phyloP scores from a whole-genome alignment of 2,888 invertebrate species.

The Meiosimyza platycephala region DNA sequence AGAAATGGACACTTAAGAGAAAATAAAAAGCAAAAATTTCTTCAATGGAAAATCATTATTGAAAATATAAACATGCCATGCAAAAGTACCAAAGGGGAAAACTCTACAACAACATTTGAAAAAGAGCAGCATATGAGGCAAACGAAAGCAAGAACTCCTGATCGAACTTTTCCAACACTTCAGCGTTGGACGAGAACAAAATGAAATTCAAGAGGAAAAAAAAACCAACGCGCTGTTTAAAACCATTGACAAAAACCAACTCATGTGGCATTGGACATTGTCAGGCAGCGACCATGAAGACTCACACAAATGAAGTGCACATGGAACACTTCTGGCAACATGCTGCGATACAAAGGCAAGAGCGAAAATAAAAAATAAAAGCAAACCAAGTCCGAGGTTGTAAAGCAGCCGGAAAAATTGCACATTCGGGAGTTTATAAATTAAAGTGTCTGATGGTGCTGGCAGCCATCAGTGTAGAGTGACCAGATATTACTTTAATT shows the following conservation, averaged over 20 bases:
- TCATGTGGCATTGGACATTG: slow-evolving; percentile 1
- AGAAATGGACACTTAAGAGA: not conserved
- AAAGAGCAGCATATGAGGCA: too few species aligned
- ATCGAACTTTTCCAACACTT: too few species aligned
- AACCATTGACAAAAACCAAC: not conserved
- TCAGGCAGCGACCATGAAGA: not conserved
- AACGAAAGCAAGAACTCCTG: too few species aligned
- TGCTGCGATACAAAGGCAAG: not conserved
- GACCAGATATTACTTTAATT: not conserved
- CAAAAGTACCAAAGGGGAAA: not conserved
- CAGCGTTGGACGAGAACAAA: too few species aligned
- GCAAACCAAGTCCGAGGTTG: too few species aligned
- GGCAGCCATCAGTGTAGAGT: slow-evolving; percentile 33
- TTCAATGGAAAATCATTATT: not conserved
- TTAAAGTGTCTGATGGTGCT: not conserved
- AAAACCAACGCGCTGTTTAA: not conserved
- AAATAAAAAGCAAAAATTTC: not conserved
- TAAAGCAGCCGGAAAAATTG: slow-evolving; percentile 47
- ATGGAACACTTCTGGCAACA: slow-evolving; percentile 25
- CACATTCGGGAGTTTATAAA: slow-evolving; percentile 58
- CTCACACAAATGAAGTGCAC: slow-evolving; percentile 22
- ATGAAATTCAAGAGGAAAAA: too few species aligned
- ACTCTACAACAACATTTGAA: not conserved
- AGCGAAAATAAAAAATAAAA: too few species aligned
- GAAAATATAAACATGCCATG: not conserved